phyloP scores from a whole-genome alignment of 2,113 vertebrate genomes.

The Ptyas mucosa region DNA sequence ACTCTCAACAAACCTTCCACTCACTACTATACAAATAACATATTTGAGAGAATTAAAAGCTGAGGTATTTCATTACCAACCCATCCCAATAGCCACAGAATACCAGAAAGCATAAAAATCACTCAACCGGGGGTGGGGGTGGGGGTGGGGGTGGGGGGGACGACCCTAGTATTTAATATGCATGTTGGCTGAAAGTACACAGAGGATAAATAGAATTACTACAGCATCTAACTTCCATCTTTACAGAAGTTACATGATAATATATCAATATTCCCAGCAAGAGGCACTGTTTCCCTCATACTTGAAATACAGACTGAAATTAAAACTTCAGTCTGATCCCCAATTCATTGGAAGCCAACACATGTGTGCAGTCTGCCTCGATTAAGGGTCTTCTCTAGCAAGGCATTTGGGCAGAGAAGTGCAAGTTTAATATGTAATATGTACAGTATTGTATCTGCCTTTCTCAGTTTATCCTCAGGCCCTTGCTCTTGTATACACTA shows the following conservation, averaged over 20 bases:
- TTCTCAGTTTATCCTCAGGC: background rate
- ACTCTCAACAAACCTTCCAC: background rate
- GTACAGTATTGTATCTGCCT: background rate
- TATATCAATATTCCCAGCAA: background rate
- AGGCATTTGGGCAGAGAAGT: background rate
- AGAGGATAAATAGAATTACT: background rate
- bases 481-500: background rate
- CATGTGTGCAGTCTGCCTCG: background rate
- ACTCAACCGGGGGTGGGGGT: background rate
- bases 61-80: constrained; percentile 2
- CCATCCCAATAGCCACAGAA: background rate
- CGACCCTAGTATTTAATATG: background rate
- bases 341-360: background rate
- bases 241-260: background rate
- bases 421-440: background rate
- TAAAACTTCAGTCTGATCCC: background rate
- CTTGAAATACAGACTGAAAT: background rate
- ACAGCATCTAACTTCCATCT: background rate
- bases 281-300: background rate
- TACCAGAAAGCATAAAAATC: background rate
- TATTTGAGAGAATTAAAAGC: background rate
- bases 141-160: too few relatives aligned
- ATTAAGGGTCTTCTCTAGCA: background rate
- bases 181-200: background rate
- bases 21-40: background rate